Percentiles rank a stretch among this genome's conserved stretches.
Conservation (phyloP, 1,140 invertebrate species). For the Apis laboriosa region DNA sequence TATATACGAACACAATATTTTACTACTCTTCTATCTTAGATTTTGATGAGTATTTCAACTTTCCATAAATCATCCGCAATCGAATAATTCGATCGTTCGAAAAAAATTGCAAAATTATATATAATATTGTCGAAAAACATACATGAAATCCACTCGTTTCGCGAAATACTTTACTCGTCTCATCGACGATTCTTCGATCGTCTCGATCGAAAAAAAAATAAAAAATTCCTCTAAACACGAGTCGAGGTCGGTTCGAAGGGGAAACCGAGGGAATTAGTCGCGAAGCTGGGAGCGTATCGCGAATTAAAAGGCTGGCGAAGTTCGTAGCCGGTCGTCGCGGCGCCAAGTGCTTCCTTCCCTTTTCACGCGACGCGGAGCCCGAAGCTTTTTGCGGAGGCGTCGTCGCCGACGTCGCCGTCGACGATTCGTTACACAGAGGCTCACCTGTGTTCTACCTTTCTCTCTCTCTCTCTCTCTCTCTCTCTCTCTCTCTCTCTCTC, state of each 20-base stretch:
- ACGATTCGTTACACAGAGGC: conserved; percentile 50
- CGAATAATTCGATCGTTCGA: too few relatives aligned
- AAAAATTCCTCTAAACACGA: neutral
- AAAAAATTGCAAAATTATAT: too few relatives aligned
- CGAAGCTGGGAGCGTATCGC: conserved; percentile 29
- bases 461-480: conserved; percentile 3
- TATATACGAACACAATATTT: too few relatives aligned
- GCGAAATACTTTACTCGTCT: too few relatives aligned
- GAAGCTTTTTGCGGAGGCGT: conserved; percentile 46
- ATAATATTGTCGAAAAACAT: too few relatives aligned
- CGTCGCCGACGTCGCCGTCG: conserved; percentile 1
- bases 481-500: neutral
- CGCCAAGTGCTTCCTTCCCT: conserved; percentile 61
- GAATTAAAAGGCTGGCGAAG: conserved; percentile 63
- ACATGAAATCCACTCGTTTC: too few relatives aligned
- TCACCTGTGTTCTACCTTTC: conserved; percentile 12
- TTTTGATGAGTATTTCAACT: too few relatives aligned
- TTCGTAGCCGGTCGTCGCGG: conserved; percentile 37
- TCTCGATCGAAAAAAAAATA: neutral
- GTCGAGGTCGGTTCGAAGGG: neutral
- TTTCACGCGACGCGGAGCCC: conserved; percentile 13
- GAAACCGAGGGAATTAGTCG: conserved; percentile 13
- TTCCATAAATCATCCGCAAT: too few relatives aligned
- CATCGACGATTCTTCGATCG: too few relatives aligned
- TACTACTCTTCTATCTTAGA: too few relatives aligned